Evolutionary conservation across 2,888 invertebrate species (phyloP), one percentile per base, ranked within the genome.

Genomic region (Drosophila mayaguana): DNA sequence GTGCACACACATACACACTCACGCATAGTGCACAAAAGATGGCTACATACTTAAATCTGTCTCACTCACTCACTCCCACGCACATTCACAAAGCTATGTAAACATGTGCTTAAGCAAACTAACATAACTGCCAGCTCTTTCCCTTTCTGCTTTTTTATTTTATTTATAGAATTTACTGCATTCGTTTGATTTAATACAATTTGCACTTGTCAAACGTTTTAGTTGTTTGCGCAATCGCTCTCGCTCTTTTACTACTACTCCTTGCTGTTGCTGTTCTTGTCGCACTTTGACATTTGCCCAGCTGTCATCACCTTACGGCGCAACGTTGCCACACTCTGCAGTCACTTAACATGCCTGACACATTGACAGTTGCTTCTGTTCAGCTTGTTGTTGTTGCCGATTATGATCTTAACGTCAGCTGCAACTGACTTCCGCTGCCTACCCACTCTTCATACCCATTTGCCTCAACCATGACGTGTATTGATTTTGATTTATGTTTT

Each of bases 401-500:
- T 73, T 63, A 55, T 63, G 60, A 74, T 73, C 74, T 67, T 63
- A 60, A 34, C 55, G 60, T 46, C 68, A 63, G 56, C 56, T 62
- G 65, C 63, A 51, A 51, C 16, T 65, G 53, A 62, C 38, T 48
- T 18, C 16, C 20, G 12, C 4, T 43, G 42, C 55, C 16, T 0
- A 2, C n/a, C 4, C 25, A n/a, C 54, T 8, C 12, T 1, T 38
- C 8, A 7, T 3, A 6, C 16, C 16, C 34, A 16, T 25, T 16
- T 25, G 53, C 16, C 36, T 38, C 11, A n/a, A 7, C 7, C 38
- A 9, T 43, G 38, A 18, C 32, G 6, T 42, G 12, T 38, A 63
- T 63, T 54, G 73, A 72, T 63, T 72, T 43, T 63, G 63, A 72
- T 62, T 55, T 75, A 73, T 64, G 66, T 48, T 28, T 28, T 59